Conservation (phyloP, 2,888 invertebrate genomes). For the Tenthredo livida region DNA sequence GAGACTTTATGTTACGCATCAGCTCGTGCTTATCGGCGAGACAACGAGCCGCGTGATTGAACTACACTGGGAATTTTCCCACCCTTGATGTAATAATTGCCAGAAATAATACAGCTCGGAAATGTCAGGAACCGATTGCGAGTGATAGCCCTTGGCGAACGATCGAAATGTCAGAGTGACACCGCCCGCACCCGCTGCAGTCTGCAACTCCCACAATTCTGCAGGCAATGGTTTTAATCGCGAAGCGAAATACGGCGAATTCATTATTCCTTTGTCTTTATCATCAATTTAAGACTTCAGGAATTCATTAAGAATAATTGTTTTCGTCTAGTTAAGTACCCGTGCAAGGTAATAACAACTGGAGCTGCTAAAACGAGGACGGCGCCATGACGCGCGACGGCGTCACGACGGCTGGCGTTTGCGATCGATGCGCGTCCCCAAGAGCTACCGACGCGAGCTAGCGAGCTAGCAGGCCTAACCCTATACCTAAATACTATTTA, state of each 20-base stretch:
- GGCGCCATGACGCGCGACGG: constrained; percentile 60
- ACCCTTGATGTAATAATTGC: background rate
- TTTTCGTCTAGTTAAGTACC: background rate
- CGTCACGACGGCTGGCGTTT: constrained; percentile 65
- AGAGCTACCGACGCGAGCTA: constrained; percentile 60
- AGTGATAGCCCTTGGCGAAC: background rate
- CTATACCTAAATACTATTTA: constrained; percentile 32
- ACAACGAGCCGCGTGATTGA: background rate
- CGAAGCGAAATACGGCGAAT: background rate
- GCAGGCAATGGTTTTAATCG: background rate
- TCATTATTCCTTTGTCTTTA: background rate
- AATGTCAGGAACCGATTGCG: background rate
- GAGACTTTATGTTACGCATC: background rate
- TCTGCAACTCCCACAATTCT: background rate
- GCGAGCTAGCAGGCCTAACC: background rate
- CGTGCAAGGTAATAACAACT: background rate
- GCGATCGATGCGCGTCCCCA: constrained; percentile 66
- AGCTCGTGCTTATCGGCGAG: background rate
- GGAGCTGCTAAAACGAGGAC: constrained; percentile 52
- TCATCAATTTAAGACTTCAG: background rate
- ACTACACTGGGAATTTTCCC: background rate
- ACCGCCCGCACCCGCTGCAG: background rate
- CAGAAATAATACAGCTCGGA: background rate
- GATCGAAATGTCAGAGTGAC: constrained; percentile 9
- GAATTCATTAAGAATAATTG: background rate